Evolutionary conservation across 2,888 invertebrate genomes (phyloP), one percentile per base, ranked within the genome.

Genomic region (Chrysolina haemoptera): DNA sequence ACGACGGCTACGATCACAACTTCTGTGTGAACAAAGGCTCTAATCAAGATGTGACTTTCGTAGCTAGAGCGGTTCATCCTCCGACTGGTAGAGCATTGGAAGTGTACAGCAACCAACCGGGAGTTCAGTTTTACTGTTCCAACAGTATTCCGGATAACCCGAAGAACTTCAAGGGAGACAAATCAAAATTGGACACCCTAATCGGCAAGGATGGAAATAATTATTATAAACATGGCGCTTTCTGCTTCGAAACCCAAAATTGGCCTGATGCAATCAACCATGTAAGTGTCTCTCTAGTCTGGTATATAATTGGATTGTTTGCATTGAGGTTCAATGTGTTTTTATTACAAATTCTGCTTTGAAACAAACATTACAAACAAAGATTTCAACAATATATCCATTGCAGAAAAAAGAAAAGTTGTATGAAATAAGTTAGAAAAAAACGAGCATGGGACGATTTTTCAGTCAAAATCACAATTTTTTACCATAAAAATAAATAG

Each of bases 191-290:
- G 68, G 71, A 73, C 12, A 77, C 62, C 10, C 64, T 83, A 16
- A 65, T 63, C 9, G 85, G 85, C 2, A 85, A 85, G 77, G 82
- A 80, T 14, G 83, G 82, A 22, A 69, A 76, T 11, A 69, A 76
- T 11, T 85, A 85, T 78, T 82, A 80, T 46, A 84, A 85, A 69
- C 84, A 85, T 82, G 94, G 94, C 0, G 95, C 94, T 1, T 93
- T 98, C 83, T 97, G 96, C 84, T 88, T 98, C 68, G 97, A 98
- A 89, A 95, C 98, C 0, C 98, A 98, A 88, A 95, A 96, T 85
- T 98, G 93, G 89, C 98, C 98, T 0, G 95, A 98, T 88, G 95
- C 97, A 12, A 90, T 95, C 0, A 96, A 97, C 88, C 93, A 95
- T 86, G 94, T 94, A 87, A 91, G 91, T 81, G 1, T 11, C 20